Conservation (phyloP, 2,797 vertebrate species). For the Coilia nasus region DNA sequence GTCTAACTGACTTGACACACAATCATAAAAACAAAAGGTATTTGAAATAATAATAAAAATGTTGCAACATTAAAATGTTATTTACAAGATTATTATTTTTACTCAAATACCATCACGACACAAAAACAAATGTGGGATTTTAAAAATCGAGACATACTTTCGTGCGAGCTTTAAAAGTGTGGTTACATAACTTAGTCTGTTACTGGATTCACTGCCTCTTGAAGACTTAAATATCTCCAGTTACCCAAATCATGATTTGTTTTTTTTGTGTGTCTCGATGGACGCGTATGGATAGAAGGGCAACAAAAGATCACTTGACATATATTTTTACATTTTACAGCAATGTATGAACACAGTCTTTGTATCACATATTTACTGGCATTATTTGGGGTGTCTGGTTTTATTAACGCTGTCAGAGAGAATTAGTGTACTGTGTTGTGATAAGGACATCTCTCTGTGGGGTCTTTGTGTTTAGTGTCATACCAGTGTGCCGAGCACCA, state of each 20-base stretch:
- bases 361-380: neutral
- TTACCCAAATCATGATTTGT: neutral
- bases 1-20: too few species aligned
- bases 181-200: neutral
- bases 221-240: neutral
- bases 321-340: neutral
- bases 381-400: neutral
- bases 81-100: too few species aligned
- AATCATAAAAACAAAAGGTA: too few species aligned
- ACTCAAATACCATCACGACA: too few species aligned
- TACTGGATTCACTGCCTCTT: neutral
- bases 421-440: neutral
- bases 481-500: neutral
- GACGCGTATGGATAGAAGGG: neutral
- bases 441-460: conserved; percentile 23
- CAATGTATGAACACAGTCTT: neutral
- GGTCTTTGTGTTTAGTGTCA: neutral
- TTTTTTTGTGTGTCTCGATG: neutral
- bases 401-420: neutral
- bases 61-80: too few species aligned
- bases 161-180: neutral
- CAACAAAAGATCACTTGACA: neutral
- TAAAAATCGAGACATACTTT: neutral
- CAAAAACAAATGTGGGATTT: neutral
- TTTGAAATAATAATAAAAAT: too few species aligned